Percentiles rank a stretch among this genome's conserved stretches.
Evolutionary conservation across 2,113 vertebrate genomes (phyloP).

Genomic region (Hassar affinis): DNA sequence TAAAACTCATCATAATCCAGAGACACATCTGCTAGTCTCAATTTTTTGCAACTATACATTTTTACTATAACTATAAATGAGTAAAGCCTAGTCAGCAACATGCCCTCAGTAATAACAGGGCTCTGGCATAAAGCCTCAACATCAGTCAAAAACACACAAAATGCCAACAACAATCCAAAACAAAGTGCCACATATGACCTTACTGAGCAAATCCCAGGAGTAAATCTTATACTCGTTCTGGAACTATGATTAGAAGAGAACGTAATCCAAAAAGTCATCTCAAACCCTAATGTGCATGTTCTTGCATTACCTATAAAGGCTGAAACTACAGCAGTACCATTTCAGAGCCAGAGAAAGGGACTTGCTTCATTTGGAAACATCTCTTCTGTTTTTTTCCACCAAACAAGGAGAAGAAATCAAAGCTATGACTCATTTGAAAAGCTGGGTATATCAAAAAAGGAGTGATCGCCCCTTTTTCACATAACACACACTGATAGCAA

Average conservation of each 20-base stretch:
- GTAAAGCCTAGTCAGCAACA: not conserved
- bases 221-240: conserved; percentile 59
- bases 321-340: conserved; percentile 50
- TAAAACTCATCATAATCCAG: not conserved
- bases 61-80: conserved; percentile 10
- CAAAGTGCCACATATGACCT: conserved; percentile 48
- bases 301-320: conserved; percentile 73
- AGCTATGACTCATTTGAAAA: conserved; percentile 62
- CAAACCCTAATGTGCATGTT: conserved; percentile 20
- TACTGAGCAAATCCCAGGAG: conserved; percentile 59
- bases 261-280: conserved; percentile 61
- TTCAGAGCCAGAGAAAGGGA: conserved; percentile 57
- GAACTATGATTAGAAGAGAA: conserved; percentile 53
- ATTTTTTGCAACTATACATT: not conserved
- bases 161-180: conserved; percentile 43
- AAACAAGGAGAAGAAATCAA: conserved; percentile 52
- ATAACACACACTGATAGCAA: not conserved
- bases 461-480: conserved; percentile 46
- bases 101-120: not conserved
- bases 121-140: conserved; percentile 16
- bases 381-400: conserved; percentile 58
- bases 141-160: conserved; percentile 17
- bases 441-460: conserved; percentile 57
- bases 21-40: not conserved
- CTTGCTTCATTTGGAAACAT: conserved; percentile 68